Conservation (phyloP, 1,140 invertebrate genomes). For the Nasonia vitripennis region DNA sequence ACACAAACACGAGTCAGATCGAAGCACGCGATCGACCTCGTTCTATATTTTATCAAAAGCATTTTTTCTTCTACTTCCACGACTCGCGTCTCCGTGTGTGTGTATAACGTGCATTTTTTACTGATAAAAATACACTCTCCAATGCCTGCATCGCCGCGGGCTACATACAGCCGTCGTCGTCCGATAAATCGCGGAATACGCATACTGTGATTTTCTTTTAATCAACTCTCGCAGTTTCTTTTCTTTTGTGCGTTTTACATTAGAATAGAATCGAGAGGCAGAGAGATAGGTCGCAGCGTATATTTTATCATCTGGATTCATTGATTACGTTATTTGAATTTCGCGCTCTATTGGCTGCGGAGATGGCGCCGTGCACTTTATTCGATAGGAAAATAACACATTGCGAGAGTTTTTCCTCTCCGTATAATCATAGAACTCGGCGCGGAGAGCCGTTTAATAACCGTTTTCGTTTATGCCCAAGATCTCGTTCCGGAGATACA, state of each 20-base stretch:
- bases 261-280: background rate
- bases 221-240: background rate
- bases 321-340: background rate
- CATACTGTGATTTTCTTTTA: background rate
- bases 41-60: slow-evolving; percentile 17
- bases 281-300: background rate
- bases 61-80: background rate
- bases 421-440: background rate
- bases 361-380: background rate
- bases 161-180: background rate
- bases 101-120: background rate
- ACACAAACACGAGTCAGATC: background rate
- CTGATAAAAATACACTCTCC: slow-evolving; percentile 10
- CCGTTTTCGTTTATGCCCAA: background rate
- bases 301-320: background rate
- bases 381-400: slow-evolving; percentile 3
- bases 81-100: too few relatives aligned
- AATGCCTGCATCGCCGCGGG: slow-evolving; percentile 15
- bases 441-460: background rate
- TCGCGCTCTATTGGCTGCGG: background rate
- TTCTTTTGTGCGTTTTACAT: background rate
- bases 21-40: background rate
- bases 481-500: too few relatives aligned
- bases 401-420: background rate
- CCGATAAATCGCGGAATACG: background rate